phyloP scores from a whole-genome alignment of 2,888 invertebrate genomes.

The Eupithecia inturbata region DNA sequence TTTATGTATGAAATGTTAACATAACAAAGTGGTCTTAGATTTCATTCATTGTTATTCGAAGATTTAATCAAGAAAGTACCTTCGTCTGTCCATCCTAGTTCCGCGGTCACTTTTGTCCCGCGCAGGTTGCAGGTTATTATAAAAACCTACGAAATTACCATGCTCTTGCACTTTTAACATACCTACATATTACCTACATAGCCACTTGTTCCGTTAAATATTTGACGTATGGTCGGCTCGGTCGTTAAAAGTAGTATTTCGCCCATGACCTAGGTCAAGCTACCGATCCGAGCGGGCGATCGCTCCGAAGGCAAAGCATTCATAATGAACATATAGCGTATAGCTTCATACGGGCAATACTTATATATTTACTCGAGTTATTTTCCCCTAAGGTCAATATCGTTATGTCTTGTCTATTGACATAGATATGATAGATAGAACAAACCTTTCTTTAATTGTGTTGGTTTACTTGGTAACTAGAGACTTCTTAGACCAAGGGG shows the following conservation, averaged over 20 bases:
- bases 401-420: constrained; percentile 6
- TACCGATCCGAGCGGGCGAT: constrained; percentile 6
- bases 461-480: background rate
- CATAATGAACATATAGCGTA: background rate
- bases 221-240: constrained; percentile 3
- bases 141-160: background rate
- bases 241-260: constrained; percentile 7
- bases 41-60: no score
- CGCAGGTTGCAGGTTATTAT: no score
- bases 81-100: background rate
- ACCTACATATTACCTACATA: background rate
- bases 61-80: background rate
- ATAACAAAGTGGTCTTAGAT: no score
- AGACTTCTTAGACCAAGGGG: background rate
- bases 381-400: constrained; percentile 10
- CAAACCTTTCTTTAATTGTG: constrained; percentile 7
- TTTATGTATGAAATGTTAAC: no score
- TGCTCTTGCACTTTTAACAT: background rate
- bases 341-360: constrained; percentile 3
- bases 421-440: background rate
- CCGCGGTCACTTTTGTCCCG: background rate
- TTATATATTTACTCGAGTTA: constrained; percentile 1
- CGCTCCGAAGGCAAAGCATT: constrained; percentile 13
- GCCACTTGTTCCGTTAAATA: background rate
- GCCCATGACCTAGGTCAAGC: constrained; percentile 28